phyloP scores from a whole-genome alignment of 2,113 vertebrate species.

The Setophaga kirtlandii region DNA sequence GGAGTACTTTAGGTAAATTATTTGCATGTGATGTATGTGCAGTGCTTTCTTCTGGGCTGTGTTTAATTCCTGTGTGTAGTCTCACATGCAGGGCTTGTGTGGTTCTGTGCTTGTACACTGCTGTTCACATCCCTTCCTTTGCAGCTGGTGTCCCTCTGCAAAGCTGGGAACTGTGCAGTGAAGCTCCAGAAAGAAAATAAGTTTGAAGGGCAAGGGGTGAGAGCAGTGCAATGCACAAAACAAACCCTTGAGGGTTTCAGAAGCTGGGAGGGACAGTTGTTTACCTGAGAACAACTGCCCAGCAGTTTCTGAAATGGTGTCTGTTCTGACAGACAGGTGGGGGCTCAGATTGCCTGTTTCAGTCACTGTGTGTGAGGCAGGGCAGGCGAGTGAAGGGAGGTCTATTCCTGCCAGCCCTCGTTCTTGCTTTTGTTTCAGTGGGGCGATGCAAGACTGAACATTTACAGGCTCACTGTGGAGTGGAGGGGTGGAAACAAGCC shows the following conservation, averaged over 20 bases:
- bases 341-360: neutral
- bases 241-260: neutral
- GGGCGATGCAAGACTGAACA: neutral
- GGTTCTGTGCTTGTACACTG: neutral
- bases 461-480: neutral
- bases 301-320: neutral
- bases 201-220: neutral
- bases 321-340: neutral
- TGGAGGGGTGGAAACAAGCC: slow-evolving; percentile 30
- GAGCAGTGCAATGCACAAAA: neutral
- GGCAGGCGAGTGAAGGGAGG: neutral
- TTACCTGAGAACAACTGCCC: neutral
- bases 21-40: fast-evolving
- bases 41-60: neutral
- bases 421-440: neutral
- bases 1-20: neutral
- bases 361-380: neutral
- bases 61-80: neutral
- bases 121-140: neutral
- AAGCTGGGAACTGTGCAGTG: neutral
- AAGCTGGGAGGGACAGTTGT: neutral
- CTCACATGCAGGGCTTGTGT: neutral
- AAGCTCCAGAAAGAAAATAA: neutral
- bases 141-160: neutral
- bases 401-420: neutral